These are phyloP conservation scores for Numenius phaeopus DNA, from an alignment of 2,797 vertebrate species.

Conservation along the genomic window DNA sequence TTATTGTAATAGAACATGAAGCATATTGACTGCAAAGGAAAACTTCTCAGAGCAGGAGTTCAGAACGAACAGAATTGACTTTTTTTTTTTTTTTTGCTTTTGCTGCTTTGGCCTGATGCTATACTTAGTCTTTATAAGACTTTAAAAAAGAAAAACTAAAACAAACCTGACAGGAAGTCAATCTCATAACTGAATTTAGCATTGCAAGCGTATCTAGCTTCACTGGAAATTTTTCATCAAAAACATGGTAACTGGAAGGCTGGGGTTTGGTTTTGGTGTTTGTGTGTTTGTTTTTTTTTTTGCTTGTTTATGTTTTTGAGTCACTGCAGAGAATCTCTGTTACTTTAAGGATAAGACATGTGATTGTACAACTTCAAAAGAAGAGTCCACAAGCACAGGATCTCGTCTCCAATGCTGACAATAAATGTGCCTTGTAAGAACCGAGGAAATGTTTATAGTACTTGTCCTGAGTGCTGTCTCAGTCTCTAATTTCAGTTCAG, in stretches of 20 bases:
- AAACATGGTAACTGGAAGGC: background rate
- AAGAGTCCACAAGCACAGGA: background rate
- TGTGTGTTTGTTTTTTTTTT: background rate
- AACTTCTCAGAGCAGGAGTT: background rate
- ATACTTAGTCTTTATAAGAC: background rate
- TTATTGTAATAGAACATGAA: background rate
- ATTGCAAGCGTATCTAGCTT: background rate
- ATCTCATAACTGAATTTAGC: background rate
- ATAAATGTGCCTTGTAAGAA: background rate
- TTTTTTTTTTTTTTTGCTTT: background rate
- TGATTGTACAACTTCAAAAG: background rate
- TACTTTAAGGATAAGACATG: background rate
- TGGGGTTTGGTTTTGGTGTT: background rate
- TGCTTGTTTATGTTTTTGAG: background rate
- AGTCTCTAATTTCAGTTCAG: background rate
- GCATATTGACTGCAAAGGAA: background rate
- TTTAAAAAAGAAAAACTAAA: background rate
- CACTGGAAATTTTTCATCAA: background rate
- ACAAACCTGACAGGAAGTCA: background rate
- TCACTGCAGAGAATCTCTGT: background rate
- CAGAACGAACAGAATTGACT: background rate
- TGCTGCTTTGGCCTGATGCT: background rate
- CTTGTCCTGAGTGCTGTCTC: background rate
- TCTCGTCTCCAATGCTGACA: background rate
- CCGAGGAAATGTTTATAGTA: background rate